Evolutionary conservation across 2,888 invertebrate genomes (phyloP), one percentile per base, ranked within the genome.

Genomic region (Falcaria lacertinaria): DNA sequence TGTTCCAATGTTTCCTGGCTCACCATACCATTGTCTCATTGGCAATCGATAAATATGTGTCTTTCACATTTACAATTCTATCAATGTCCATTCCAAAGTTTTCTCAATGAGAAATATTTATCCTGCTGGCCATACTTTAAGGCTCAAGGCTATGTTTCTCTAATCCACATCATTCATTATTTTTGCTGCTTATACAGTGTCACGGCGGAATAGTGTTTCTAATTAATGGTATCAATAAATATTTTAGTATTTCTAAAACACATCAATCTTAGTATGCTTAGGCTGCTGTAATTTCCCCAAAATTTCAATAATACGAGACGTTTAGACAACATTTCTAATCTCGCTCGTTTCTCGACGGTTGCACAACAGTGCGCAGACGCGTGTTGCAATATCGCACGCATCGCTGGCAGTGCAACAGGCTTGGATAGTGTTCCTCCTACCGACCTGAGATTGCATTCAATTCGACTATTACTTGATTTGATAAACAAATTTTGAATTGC

Each of bases 401-500:
- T 47, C 55, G 42, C 8, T n/a, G 35, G 44, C 34, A 36, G 38
- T 44, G 36, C 44, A 15, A 37, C 36, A n/a, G n/a, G 19, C 14
- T 22, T n/a, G n/a, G n/a, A 19, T 36, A 19, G 36, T 36, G 19
- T 36, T 37, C 15, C 17, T 37, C 6, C 15, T 15, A 2, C 17
- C 37, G 37, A 37, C 15, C 14, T 22, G 22, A 19, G 35, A 19
- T 1, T 28, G 28, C 11, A 11, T 28, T 7, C 7, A 4, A 11
- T 28, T 28, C 28, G n/a, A n/a, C n/a, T n/a, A n/a, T n/a, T n/a
- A n/a, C n/a, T n/a, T n/a, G n/a, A n/a, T n/a, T n/a, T n/a, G n/a
- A n/a, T n/a, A n/a, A n/a, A n/a, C n/a, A n/a, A n/a, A 22, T 1
- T 1, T 22, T 22, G 1, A 7, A 2, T 22, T 22, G 5, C 22